phyloP scores from a whole-genome alignment of 1,140 invertebrate species.

The Melipona quadrifasciata region DNA sequence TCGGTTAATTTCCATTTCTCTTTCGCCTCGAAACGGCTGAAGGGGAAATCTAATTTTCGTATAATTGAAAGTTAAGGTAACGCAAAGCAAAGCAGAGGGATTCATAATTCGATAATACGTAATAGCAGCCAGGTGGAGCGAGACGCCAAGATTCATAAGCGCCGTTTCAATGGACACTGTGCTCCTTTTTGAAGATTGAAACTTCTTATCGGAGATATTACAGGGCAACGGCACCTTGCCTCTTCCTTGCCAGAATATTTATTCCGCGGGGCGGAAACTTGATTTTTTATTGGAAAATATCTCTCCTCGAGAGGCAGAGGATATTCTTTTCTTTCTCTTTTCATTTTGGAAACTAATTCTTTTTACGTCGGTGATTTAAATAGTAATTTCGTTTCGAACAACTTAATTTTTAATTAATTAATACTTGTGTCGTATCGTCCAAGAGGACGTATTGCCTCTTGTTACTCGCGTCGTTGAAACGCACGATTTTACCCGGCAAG shows the following conservation, averaged over 20 bases:
- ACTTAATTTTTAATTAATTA: no score
- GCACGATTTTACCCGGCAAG: no score
- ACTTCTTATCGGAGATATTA: neutral
- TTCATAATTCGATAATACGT: constrained; percentile 13
- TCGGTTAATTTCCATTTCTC: constrained; percentile 19
- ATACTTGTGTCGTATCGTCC: no score
- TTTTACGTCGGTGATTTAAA: no score
- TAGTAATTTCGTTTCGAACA: no score
- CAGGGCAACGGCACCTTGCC: neutral
- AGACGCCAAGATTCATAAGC: neutral
- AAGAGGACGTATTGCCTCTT: no score
- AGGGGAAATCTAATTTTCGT: neutral
- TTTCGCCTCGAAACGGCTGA: constrained; percentile 1
- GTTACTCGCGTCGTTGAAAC: no score
- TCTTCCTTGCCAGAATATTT: neutral
- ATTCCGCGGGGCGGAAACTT: no score
- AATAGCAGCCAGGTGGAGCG: constrained; percentile 1
- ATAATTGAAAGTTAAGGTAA: constrained; percentile 24
- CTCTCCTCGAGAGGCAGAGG: no score
- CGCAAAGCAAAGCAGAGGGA: constrained; percentile 6
- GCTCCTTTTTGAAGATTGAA: neutral
- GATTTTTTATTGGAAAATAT: no score
- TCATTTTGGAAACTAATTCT: no score
- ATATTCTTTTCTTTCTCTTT: no score
- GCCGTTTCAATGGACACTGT: neutral